Percentiles rank a stretch among this genome's conserved stretches.
Conservation (phyloP, 2,113 vertebrate species). For the Hipposideros armiger region DNA sequence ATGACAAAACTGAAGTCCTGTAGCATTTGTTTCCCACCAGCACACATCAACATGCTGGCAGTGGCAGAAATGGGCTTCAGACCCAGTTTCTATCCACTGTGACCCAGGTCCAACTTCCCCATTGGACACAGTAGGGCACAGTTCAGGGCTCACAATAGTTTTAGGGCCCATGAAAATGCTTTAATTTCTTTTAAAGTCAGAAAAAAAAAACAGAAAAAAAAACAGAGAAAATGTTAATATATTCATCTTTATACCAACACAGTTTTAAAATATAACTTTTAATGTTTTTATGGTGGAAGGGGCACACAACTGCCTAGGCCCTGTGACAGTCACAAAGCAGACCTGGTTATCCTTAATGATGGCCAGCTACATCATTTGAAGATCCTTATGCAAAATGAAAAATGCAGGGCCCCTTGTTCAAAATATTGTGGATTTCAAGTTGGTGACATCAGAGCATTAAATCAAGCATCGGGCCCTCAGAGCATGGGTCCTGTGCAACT, state of each 20-base stretch:
- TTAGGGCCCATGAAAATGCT: not conserved
- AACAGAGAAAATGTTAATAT: not conserved
- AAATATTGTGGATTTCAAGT: not conserved
- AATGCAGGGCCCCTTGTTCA: not conserved
- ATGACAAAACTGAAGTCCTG: not conserved
- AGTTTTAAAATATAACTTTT: not conserved
- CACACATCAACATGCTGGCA: too few species aligned
- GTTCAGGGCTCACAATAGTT: too few species aligned
- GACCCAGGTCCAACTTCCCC: not conserved
- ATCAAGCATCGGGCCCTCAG: not conserved
- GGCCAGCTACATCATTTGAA: not conserved
- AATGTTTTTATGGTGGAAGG: not conserved
- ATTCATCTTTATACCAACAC: not conserved
- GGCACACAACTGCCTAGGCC: not conserved
- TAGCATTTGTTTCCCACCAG: not conserved
- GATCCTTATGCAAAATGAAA: not conserved
- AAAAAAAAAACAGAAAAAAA: not conserved
- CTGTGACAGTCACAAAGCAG: not conserved
- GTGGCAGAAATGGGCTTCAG: fast-evolving
- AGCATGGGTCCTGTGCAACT: fast-evolving
- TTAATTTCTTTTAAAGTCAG: constrained; percentile 1
- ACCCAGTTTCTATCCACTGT: not conserved
- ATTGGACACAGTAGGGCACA: not conserved
- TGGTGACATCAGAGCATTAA: not conserved
- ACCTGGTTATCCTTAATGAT: not conserved